Evolutionary conservation across 1,140 invertebrate genomes (phyloP).

Genomic region (Pentalonia nigronervosa): DNA sequence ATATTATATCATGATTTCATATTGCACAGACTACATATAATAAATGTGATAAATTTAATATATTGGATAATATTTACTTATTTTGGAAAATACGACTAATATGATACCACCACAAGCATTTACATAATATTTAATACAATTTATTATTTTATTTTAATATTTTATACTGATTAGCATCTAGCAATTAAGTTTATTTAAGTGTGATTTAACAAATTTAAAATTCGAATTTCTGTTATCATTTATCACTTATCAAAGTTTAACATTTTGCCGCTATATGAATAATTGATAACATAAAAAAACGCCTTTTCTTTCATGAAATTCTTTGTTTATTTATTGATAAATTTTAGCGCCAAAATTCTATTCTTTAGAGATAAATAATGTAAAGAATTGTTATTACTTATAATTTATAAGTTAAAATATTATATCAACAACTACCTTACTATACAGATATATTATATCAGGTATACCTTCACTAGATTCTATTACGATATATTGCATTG

Average conservation of each 20-base stretch:
- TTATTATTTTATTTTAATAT: no score
- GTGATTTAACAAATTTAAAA: neutral
- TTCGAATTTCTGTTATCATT: neutral
- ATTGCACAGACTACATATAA: neutral
- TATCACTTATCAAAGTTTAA: neutral
- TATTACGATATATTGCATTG: neutral
- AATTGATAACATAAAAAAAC: neutral
- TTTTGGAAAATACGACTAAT: no score
- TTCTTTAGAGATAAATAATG: conserved; percentile 20
- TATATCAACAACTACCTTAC: no score
- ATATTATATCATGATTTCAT: neutral
- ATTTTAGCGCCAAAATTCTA: conserved; percentile 28
- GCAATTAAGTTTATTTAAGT: no score
- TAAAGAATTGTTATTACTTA: no score
- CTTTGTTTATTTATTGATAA: conserved; percentile 48
- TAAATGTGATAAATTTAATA: no score
- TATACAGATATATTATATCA: no score
- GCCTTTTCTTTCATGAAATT: conserved; percentile 34
- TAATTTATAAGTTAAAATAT: neutral
- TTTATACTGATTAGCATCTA: no score
- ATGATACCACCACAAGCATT: no score
- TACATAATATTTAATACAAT: no score
- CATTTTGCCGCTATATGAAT: neutral
- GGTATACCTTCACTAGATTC: neutral
- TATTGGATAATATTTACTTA: no score